Conservation (phyloP, 2,888 invertebrate genomes). For the Caenorhabditis wallacei region DNA sequence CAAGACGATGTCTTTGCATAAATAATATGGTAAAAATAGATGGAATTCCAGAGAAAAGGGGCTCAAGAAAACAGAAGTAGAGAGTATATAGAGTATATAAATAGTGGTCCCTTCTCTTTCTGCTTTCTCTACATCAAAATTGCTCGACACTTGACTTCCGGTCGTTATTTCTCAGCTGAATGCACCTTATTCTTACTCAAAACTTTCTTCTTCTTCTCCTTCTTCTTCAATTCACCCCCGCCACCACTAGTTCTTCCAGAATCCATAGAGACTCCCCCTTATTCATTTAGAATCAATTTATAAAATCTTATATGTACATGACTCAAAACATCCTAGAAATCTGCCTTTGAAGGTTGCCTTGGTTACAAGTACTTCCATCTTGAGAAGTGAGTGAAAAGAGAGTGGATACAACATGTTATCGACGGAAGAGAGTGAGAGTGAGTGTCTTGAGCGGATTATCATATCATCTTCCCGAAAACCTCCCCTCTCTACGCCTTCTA, state of each 20-base stretch:
- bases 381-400: not conserved
- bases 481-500: not conserved
- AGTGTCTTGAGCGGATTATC: constrained; percentile 16
- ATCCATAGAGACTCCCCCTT: no score
- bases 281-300: not conserved
- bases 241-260: no score
- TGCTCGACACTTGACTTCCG: constrained; percentile 59
- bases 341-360: constrained; percentile 7
- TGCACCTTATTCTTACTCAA: constrained; percentile 27
- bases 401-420: constrained; percentile 7
- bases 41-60: not conserved
- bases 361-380: constrained; percentile 34
- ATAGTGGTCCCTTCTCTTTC: constrained; percentile 15
- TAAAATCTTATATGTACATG: not conserved
- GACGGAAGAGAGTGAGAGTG: not conserved
- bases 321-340: not conserved
- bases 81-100: constrained; percentile 25
- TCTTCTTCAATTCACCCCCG: no score
- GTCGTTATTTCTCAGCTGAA: constrained; percentile 55
- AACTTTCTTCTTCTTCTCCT: not conserved
- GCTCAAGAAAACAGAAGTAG: constrained; percentile 33
- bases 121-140: constrained; percentile 37
- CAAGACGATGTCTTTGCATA: constrained; percentile 29
- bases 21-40: constrained; percentile 11
- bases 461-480: not conserved